Base-by-base conservation (phyloP, 2,113 vertebrate genomes). In the Herpetotheres cachinnans region DNA sequence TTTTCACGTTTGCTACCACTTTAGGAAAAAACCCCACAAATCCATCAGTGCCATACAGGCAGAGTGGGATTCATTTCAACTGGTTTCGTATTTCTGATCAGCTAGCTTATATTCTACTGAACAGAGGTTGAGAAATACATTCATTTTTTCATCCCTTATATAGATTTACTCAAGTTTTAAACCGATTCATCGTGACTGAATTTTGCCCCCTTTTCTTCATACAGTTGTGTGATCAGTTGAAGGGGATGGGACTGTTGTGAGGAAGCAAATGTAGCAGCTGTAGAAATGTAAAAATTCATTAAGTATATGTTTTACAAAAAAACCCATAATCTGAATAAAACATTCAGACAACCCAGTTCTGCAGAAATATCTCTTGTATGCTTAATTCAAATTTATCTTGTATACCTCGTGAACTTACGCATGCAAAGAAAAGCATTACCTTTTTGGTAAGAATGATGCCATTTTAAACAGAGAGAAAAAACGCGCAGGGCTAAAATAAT, bases 21-120 rank as follows among this genome's bases (percentile, higher is more conserved):
- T 88, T 2, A 70, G 34, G 32, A 5, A 3, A 62, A 49, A 17
- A 22, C 1, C 0, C 1, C n/a, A 21, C 13, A 25, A 88, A 78
- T 49, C 16, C 30, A 63, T 32, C 16, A 10, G 8, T 46, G 42
- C 52, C 50, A 30, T 18, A 13, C 3, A 26, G 42, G 65, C 18
- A 82, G 34, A 63, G 44, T 8, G 44, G 54, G 42, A 26, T 77
- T 86, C 18, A 4, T 49, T 86, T 69, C 55, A 29, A 10, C 13
- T 54, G 24, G 2, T 74, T 93, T 85, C 2, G 0, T 9, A 22
- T 58, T 81, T 82, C 52, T 72, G 38, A 47, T 34, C 21, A 78
- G 19, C 21, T 27, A 2, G 0, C 32, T 90, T 30, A 5, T 40
- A 13, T 54, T 72, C 27, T 76, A 26, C 15, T 26, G 42, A 26